phyloP scores from a whole-genome alignment of 2,113 vertebrate genomes.

The Cepphus grylle region DNA sequence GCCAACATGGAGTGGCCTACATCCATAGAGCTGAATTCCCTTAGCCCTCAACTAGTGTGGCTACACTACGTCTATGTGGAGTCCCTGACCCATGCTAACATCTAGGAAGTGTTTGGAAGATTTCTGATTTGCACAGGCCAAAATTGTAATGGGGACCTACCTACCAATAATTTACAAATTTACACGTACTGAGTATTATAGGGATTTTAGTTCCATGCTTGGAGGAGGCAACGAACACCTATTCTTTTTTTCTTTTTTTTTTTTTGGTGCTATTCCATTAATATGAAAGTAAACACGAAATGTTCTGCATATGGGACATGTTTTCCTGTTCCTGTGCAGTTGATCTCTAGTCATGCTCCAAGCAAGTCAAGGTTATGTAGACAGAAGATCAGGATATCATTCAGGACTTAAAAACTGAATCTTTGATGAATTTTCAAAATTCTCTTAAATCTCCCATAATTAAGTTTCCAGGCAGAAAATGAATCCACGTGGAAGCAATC shows the following conservation, averaged over 20 bases:
- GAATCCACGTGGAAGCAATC: background rate
- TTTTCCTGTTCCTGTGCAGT: background rate
- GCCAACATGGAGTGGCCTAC: background rate
- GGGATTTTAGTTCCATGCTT: background rate
- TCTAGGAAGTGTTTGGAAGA: background rate
- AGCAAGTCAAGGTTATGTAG: background rate
- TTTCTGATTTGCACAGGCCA: background rate
- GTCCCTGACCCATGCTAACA: background rate
- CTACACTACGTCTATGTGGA: background rate
- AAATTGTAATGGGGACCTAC: background rate
- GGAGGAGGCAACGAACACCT: background rate
- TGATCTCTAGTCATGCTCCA: background rate
- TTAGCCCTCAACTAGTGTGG: background rate
- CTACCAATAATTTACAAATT: background rate
- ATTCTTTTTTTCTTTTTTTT: background rate
- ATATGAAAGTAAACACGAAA: background rate
- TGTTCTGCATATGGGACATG: fast-evolving
- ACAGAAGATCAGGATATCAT: background rate
- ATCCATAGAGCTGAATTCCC: background rate
- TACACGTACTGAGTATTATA: background rate
- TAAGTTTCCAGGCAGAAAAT: background rate
- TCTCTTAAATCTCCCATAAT: background rate
- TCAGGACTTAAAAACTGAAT: background rate
- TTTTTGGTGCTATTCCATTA: background rate
- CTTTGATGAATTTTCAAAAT: background rate